Evolutionary conservation across 2,113 vertebrate species (phyloP).

Genomic region (Cathartes aura): DNA sequence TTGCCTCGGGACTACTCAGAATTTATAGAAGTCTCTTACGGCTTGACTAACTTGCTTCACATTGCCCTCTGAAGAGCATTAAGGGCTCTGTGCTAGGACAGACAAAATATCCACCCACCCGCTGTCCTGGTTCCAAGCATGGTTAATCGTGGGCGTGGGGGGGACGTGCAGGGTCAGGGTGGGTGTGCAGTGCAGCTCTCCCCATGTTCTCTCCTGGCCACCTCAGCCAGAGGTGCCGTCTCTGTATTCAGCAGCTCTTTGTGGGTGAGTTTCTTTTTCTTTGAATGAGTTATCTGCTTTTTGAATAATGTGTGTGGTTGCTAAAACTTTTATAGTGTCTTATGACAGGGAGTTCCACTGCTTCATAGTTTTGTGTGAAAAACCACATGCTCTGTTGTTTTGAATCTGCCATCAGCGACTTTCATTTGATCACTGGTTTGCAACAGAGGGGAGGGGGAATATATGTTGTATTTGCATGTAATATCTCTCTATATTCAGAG

Average conservation of each 20-base stretch:
- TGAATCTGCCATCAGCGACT: not conserved
- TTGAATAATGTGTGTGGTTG: not conserved
- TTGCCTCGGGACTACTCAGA: fast-evolving
- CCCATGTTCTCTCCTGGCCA: fast-evolving
- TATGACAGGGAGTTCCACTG: not conserved
- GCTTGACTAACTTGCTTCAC: not conserved
- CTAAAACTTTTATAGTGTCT: not conserved
- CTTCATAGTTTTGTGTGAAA: not conserved
- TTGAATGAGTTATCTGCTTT: not conserved
- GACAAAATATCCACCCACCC: not conserved
- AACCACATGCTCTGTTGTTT: not conserved
- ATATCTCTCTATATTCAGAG: fast-evolving
- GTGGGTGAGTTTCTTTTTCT: not conserved
- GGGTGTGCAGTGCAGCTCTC: no score
- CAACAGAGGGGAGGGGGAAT: no score
- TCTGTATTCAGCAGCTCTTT: not conserved
- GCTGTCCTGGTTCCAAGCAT: not conserved
- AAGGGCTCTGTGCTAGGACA: not conserved
- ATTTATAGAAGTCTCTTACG: not conserved
- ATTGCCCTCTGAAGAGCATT: fast-evolving
- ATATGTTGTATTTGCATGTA: fast-evolving
- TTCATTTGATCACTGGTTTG: not conserved
- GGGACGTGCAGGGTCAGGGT: no score
- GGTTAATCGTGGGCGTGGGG: fast-evolving
- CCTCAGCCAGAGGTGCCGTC: not conserved